Evolutionary conservation across 2,797 vertebrate genomes (phyloP).

Genomic region (Poecilia velifera): DNA sequence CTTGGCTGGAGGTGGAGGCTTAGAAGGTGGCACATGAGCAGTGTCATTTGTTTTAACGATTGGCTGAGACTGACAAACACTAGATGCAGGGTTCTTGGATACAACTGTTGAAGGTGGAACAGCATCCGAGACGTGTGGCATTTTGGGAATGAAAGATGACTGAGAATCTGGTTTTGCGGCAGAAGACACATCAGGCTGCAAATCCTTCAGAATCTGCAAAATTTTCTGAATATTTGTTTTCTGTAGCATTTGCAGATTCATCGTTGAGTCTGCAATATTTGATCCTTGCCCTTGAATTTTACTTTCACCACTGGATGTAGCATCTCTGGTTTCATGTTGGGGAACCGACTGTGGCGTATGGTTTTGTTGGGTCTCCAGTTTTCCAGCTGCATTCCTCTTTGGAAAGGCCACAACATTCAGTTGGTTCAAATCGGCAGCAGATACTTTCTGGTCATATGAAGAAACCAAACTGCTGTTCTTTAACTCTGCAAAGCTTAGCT

Average conservation of each 20-base stretch:
- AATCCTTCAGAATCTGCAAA: background rate
- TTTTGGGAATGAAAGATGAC: background rate
- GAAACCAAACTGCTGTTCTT: slow-evolving; percentile 5
- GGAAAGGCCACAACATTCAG: slow-evolving; percentile 11
- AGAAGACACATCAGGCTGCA: slow-evolving; percentile 4
- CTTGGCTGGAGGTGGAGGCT: background rate
- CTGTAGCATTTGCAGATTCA: background rate
- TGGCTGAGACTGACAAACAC: background rate
- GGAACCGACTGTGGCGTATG: background rate
- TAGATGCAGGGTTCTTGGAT: background rate
- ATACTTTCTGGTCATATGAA: slow-evolving; percentile 13
- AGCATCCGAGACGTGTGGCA: background rate
- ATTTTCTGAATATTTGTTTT: background rate
- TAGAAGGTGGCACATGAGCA: background rate
- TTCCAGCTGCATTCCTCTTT: slow-evolving; percentile 23
- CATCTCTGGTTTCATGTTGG: slow-evolving; percentile 53
- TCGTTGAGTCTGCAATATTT: background rate
- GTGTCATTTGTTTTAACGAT: background rate
- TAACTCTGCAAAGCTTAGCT: background rate
- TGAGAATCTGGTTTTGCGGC: background rate
- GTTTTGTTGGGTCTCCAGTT: background rate
- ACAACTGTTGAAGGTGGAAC: background rate
- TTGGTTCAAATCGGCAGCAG: slow-evolving; percentile 8
- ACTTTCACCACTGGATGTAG: background rate
- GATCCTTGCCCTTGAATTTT: slow-evolving; percentile 16